phyloP scores from a whole-genome alignment of 2,113 vertebrate genomes.

The Heterotis niloticus region DNA sequence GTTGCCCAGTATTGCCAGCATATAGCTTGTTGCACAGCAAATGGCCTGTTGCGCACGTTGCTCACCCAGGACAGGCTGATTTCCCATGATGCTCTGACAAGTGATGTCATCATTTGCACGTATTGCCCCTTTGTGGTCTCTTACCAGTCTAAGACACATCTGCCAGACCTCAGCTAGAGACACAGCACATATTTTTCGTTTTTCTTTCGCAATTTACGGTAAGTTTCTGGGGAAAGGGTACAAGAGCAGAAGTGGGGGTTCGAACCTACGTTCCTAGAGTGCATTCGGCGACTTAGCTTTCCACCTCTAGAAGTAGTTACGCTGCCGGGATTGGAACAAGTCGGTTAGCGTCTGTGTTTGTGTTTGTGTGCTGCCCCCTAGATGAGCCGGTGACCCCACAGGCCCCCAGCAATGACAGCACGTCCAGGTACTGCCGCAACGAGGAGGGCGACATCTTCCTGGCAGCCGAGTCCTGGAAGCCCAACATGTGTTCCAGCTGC shows the following conservation, averaged over 20 bases:
- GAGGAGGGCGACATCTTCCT: constrained; percentile 84
- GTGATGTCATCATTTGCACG: too few species aligned
- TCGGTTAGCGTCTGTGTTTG: background rate
- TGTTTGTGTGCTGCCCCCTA: constrained; percentile 48
- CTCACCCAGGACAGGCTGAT: too few species aligned
- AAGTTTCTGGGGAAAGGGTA: background rate
- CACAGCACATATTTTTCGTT: too few species aligned
- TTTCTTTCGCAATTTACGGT: background rate
- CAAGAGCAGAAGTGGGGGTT: background rate
- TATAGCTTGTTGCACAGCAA: too few species aligned
- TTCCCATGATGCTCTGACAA: too few species aligned
- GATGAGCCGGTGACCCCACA: constrained; percentile 71
- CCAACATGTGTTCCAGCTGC: constrained; percentile 83
- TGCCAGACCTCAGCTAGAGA: too few species aligned
- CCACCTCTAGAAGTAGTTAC: too few species aligned
- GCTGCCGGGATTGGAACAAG: background rate
- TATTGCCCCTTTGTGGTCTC: too few species aligned
- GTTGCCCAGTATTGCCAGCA: too few species aligned
- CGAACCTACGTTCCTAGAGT: background rate
- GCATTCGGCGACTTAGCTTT: too few species aligned
- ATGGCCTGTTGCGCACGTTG: too few species aligned
- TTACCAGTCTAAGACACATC: too few species aligned
- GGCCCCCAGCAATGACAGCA: constrained; percentile 71
- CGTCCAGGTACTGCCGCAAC: constrained; percentile 77
- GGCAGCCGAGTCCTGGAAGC: constrained; percentile 87